These are phyloP conservation scores for Trachops cirrhosus DNA, from an alignment of 2,797 vertebrate genomes.

Conservation along the genomic window DNA sequence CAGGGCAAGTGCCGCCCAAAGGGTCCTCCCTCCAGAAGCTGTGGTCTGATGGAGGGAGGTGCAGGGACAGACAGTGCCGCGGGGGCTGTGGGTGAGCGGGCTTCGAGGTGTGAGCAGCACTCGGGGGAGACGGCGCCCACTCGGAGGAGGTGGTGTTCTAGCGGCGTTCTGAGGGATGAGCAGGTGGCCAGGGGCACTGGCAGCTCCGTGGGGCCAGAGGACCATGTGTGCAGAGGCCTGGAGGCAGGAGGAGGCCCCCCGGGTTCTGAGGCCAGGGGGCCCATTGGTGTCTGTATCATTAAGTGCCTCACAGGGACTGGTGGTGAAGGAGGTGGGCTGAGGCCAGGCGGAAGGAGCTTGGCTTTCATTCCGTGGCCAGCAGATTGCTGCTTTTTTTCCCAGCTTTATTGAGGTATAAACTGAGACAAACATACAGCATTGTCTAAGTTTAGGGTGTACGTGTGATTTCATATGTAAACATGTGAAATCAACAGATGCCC, in stretches of 20 bases:
- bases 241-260: not conserved
- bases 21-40: not conserved
- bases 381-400: not conserved
- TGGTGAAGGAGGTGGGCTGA: not conserved
- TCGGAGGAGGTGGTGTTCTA: not conserved
- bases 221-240: not conserved
- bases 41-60: not conserved
- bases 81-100: rapidly evolving
- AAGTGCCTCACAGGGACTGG: not conserved
- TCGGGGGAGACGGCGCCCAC: not conserved
- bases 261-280: not conserved
- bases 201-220: not conserved
- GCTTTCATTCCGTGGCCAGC: not conserved
- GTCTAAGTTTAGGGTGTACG: not conserved
- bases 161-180: not conserved
- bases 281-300: rapidly evolving
- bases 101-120: not conserved
- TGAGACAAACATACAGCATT: not conserved
- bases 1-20: not conserved
- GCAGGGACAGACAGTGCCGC: rapidly evolving
- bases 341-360: not conserved
- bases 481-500: not conserved
- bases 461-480: not conserved
- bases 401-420: not conserved
- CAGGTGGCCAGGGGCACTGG: not conserved